A percentile compares a stretch with the other conserved stretches of the same genome.
Evolutionary conservation across 2,888 invertebrate species (phyloP).

Genomic region (Encarsia formosa): DNA sequence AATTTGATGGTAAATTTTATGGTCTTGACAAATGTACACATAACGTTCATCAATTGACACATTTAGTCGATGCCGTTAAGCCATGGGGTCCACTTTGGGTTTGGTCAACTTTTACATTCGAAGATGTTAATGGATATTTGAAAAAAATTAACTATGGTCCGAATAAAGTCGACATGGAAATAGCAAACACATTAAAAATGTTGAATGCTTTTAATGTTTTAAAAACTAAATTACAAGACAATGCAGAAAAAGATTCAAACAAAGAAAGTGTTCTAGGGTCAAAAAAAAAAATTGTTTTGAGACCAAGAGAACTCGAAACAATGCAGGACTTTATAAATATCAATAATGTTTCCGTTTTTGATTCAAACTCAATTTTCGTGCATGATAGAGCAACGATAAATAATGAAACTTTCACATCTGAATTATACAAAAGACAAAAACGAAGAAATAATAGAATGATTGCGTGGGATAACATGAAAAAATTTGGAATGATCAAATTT

Average conservation of each 20-base stretch:
- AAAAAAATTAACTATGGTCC: constrained; percentile 7
- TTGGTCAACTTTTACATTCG: constrained; percentile 13
- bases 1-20: neutral
- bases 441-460: neutral
- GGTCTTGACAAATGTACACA: constrained; percentile 3
- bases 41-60: too few relatives aligned
- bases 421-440: neutral
- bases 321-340: neutral
- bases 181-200: constrained; percentile 3
- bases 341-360: neutral
- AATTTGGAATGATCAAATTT: neutral
- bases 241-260: neutral
- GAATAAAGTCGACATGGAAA: constrained; percentile 14
- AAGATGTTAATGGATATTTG: constrained; percentile 2
- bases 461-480: neutral
- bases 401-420: neutral
- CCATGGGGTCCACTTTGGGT: constrained; percentile 5
- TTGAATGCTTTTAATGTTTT: too few relatives aligned
- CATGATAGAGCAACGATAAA: neutral
- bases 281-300: neutral
- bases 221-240: too few relatives aligned
- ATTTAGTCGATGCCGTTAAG: neutral
- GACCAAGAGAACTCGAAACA: neutral
- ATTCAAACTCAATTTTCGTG: neutral
- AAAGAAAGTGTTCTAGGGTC: neutral